Conservation (phyloP, 1,140 invertebrate species). For the Trypoxylus dichotomus region DNA sequence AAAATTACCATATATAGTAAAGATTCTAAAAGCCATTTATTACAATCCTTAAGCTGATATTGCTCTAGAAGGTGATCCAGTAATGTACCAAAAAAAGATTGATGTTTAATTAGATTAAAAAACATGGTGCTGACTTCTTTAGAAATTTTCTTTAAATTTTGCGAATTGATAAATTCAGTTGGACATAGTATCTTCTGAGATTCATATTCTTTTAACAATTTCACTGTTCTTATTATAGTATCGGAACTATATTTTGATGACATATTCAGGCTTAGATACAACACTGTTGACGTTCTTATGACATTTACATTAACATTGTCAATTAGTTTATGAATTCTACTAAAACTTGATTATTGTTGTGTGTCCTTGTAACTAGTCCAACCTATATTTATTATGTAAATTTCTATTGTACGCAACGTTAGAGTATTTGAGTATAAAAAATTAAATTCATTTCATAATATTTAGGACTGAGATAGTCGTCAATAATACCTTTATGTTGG, state of each 20-base stretch:
- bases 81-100: conserved; percentile 33
- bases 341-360: too few species aligned
- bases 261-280: neutral
- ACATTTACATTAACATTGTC: neutral
- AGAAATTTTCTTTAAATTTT: neutral
- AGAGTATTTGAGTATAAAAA: too few species aligned
- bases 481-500: too few species aligned
- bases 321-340: too few species aligned
- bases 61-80: conserved; percentile 29
- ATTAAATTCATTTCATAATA: too few species aligned
- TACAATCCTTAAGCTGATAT: conserved; percentile 42
- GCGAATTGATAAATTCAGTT: conserved; percentile 23
- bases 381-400: too few species aligned
- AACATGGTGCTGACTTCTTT: neutral
- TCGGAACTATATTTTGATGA: neutral
- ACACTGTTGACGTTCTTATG: neutral
- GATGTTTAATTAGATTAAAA: conserved; percentile 32
- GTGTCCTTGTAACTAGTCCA: too few species aligned
- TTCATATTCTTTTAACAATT: conserved; percentile 28
- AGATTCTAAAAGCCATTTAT: conserved; percentile 31
- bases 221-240: neutral
- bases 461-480: too few species aligned
- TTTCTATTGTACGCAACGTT: too few species aligned
- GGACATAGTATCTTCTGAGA: neutral
- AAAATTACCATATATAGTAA: conserved; percentile 42